These are phyloP conservation scores for Lymantria monacha DNA, from an alignment of 2,888 invertebrate genomes.

Conservation along the genomic window DNA sequence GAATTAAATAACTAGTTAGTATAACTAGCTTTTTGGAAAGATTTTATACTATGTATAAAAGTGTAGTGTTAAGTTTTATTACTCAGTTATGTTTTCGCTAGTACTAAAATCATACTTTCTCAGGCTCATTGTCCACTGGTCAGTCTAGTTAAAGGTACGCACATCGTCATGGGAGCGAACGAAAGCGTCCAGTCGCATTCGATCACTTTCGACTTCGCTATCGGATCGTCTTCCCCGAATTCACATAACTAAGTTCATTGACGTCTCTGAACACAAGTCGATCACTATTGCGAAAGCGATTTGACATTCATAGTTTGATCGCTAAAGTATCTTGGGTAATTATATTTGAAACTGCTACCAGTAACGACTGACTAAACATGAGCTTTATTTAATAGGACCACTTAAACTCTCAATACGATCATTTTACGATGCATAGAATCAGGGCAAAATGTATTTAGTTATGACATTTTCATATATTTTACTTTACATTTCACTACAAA, in stretches of 20 bases:
- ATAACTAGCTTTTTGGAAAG: too few species aligned
- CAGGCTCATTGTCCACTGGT: background rate
- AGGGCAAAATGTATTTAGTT: too few species aligned
- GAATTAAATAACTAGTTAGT: too few species aligned
- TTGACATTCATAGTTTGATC: conserved; percentile 32
- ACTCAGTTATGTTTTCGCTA: too few species aligned
- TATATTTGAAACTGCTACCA: background rate
- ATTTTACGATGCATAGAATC: too few species aligned
- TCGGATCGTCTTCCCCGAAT: conserved; percentile 35
- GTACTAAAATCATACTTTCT: background rate
- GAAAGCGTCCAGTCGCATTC: conserved; percentile 26
- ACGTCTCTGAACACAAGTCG: conserved; percentile 30
- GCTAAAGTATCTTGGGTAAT: conserved; percentile 17
- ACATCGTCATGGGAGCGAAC: conserved; percentile 37
- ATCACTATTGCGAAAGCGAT: conserved; percentile 27
- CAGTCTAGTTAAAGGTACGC: conserved; percentile 40
- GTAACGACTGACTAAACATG: too few species aligned
- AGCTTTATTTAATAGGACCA: too few species aligned
- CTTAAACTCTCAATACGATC: too few species aligned
- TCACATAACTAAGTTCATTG: conserved; percentile 38
- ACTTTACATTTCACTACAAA: too few species aligned
- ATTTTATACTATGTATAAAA: too few species aligned
- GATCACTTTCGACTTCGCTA: conserved; percentile 37
- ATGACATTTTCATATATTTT: too few species aligned
- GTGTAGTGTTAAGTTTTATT: too few species aligned